Conservation (phyloP, 2,888 invertebrate genomes). For the Alloscopus bannaensis region DNA sequence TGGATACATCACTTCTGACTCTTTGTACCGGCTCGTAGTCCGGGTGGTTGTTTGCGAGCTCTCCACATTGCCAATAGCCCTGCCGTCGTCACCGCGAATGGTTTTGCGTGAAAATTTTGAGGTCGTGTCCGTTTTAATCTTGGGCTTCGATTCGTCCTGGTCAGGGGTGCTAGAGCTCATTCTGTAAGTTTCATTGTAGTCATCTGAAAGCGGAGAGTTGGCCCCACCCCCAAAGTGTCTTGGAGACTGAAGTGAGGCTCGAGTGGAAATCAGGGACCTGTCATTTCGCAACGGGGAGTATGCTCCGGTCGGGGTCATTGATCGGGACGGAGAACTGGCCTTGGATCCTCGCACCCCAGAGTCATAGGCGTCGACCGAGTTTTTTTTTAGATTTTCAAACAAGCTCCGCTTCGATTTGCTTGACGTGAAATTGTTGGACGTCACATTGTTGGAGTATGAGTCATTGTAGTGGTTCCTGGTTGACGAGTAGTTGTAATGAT, state of each 20-base stretch:
- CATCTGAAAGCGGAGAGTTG: slow-evolving; percentile 71
- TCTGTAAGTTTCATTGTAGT: slow-evolving; percentile 72
- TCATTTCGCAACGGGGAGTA: slow-evolving; percentile 60
- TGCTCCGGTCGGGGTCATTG: slow-evolving; percentile 71
- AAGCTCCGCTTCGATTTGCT: slow-evolving; percentile 67
- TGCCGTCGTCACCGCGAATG: slow-evolving; percentile 68
- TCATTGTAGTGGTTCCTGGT: slow-evolving; percentile 32
- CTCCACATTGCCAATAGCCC: slow-evolving; percentile 71
- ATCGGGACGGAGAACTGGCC: slow-evolving; percentile 72
- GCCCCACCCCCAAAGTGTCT: slow-evolving; percentile 68
- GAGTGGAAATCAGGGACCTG: slow-evolving; percentile 49
- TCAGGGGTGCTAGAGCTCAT: slow-evolving; percentile 73
- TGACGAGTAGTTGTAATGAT: slow-evolving; percentile 47
- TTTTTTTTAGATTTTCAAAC: slow-evolving; percentile 71
- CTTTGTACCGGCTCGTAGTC: slow-evolving; percentile 72
- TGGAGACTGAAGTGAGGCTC: slow-evolving; percentile 67
- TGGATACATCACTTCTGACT: slow-evolving; percentile 73
- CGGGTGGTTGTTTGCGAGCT: slow-evolving; percentile 72
- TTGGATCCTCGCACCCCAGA: slow-evolving; percentile 66
- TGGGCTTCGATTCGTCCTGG: slow-evolving; percentile 70
- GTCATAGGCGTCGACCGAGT: slow-evolving; percentile 71
- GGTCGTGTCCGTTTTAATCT: slow-evolving; percentile 73
- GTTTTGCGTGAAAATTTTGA: slow-evolving; percentile 72
- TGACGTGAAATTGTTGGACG: slow-evolving; percentile 11
- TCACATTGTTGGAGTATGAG: slow-evolving; percentile 37